Base-by-base conservation (phyloP, 2,888 invertebrate genomes). In the Nysson spinosus region DNA sequence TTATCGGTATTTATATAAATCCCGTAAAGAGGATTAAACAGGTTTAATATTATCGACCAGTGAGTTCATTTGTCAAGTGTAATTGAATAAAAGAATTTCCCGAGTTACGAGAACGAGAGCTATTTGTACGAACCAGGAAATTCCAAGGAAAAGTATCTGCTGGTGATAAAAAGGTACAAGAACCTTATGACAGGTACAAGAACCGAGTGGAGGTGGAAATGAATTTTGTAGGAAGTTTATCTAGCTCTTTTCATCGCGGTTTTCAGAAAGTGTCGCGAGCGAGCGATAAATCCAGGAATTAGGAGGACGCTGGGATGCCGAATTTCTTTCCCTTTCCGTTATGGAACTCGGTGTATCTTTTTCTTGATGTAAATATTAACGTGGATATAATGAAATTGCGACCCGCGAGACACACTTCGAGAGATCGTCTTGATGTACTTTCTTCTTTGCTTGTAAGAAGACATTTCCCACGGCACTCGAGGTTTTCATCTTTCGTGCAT, bases 181-280 rank as follows among this genome's bases (percentile, higher is more conserved):
- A n/a, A 6, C 28, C 32, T 19, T 26, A 22, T n/a, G n/a, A n/a
- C n/a, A n/a, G n/a, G n/a, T 6, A 20, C 19, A 12, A n/a, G 35
- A 2, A 22, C 14, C 11, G n/a, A 16, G 7, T 30, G n/a, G 43
- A 42, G 11, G 16, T 3, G 42, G 30, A 43, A 51, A 58, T 58
- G 51, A 46, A 58, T 51, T 58, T 40, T 35, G 28, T n/a, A 20
- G 3, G 12, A 11, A 51, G 46, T 52, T 51, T 52, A 47, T 47
- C 34, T 42, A 7, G 20, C 1, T 7, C n/a, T 28, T 26, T 24
- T 49, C 49, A 26, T 7, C 26, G 20, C 11, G 30, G 16, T 7
- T 22, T 14, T 4, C 12, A 4, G 43, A 14, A 28, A 43, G 26
- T 26, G 49, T 37, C 17, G 14, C 26, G 17, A n/a, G n/a, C 6